Conservation (phyloP, 2,888 invertebrate genomes). For the Agrochola litura region DNA sequence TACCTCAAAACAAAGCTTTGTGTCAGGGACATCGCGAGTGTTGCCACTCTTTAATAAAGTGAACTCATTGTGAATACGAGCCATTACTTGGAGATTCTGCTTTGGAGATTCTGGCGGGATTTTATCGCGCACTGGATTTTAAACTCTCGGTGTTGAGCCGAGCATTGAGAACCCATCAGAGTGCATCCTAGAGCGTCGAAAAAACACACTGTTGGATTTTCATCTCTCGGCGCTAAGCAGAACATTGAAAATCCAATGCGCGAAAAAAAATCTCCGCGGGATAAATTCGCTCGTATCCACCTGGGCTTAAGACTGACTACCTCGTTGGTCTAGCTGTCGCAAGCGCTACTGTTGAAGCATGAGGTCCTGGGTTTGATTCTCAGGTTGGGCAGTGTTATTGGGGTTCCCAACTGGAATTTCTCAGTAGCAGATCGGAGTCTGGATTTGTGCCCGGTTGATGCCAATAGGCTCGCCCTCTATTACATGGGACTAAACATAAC, state of each 20-base stretch:
- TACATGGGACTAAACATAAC: neutral
- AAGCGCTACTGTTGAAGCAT: too few relatives aligned
- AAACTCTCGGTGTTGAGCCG: too few relatives aligned
- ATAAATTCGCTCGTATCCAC: too few relatives aligned
- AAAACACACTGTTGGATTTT: too few relatives aligned
- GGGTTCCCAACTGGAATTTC: neutral
- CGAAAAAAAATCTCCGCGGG: too few relatives aligned
- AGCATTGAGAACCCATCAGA: too few relatives aligned
- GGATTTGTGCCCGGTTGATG: neutral
- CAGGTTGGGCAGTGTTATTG: neutral
- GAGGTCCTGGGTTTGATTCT: neutral
- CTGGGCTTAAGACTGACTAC: neutral
- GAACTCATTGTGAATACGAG: conserved; percentile 1
- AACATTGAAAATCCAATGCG: too few relatives aligned
- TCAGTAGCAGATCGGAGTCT: neutral
- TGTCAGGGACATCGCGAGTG: conserved; percentile 52
- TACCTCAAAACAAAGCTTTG: conserved; percentile 40
- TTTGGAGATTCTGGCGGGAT: neutral
- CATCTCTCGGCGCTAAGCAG: too few relatives aligned
- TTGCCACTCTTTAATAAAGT: conserved; percentile 7
- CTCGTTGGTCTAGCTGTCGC: neutral
- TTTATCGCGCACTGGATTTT: too few relatives aligned
- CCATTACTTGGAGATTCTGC: neutral
- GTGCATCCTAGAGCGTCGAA: too few relatives aligned
- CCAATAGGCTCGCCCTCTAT: neutral